Evolutionary conservation across 92 coral and sea anemone species (phyloP), one percentile per base, ranked within the genome.

Genomic region (Epizoanthus stellaris): DNA sequence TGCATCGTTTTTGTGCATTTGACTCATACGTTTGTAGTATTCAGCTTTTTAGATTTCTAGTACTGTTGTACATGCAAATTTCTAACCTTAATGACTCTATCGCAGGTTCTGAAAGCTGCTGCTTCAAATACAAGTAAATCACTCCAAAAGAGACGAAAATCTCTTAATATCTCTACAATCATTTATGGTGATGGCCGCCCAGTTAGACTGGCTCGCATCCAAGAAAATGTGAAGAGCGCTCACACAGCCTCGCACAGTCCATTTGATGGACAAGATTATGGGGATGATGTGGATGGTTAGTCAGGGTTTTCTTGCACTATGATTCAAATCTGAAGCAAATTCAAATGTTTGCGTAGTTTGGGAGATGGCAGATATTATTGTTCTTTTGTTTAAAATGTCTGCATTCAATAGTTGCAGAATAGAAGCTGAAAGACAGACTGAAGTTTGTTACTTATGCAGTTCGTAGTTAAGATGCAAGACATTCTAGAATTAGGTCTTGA

Each of bases 151-250:
- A 88, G 94, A 34, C 85, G 92, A 81, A 96, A 90, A 72, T 93
- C 94, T 9, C 90, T 96, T 38, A 96, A 95, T 80, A 94, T 96
- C 62, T 92, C 97, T 1, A 87, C 97, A 2, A 91, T 96, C 56
- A 96, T 96, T 74, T 92, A 93, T 52, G 98, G 99, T 4, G 99
- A 96, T 70, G 95, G 94, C 42, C 92, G 94, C 19, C 98, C 95
- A 13, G 86, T 96, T 86, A 90, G 95, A 75, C 86, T 96, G 39
- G 99, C 93, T n/a, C 94, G 95, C 39, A 90, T 96, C 17, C 93
- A 88, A 79, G 98, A 94, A 63, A 89, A 30, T 23, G 76, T 70
- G 63, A 89, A 93, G 81, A 59, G 45, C 2, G 81, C 84, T 34
- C 86, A 69, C 16, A 62, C 82, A 25, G 80, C 81, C 2, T 58